Percentiles rank a stretch among this genome's conserved stretches.
Conservation (phyloP, 1,140 invertebrate species). For the Glossosoma conforme region DNA sequence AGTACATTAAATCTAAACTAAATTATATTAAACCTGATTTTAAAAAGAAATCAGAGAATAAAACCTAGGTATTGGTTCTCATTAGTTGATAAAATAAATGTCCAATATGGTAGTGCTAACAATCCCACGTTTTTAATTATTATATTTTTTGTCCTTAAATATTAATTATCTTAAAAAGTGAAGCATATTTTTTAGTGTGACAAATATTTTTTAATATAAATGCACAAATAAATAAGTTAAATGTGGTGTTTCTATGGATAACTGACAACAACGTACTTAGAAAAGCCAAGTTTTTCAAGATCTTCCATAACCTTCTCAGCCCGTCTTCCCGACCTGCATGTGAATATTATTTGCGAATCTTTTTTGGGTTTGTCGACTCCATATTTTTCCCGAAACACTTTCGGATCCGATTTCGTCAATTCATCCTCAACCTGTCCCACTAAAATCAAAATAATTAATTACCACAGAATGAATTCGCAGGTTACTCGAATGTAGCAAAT, state of each 20-base stretch:
- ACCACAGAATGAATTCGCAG: background rate
- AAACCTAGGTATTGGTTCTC: too few relatives aligned
- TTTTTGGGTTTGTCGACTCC: conserved; percentile 42
- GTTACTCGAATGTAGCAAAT: background rate
- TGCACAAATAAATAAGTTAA: background rate
- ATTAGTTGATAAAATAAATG: too few relatives aligned
- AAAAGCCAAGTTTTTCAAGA: conserved; percentile 47
- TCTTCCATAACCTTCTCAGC: conserved; percentile 45
- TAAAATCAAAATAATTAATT: conserved; percentile 11
- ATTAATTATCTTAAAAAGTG: too few relatives aligned
- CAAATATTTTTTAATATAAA: background rate
- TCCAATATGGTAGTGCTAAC: too few relatives aligned
- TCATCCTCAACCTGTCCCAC: conserved; percentile 15
- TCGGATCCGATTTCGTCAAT: conserved; percentile 20
- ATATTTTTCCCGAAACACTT: conserved; percentile 46
- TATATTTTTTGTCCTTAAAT: too few relatives aligned
- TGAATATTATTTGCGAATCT: conserved; percentile 51
- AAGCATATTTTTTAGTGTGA: too few relatives aligned
- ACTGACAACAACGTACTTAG: conserved; percentile 38
- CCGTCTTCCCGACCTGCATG: conserved; percentile 50
- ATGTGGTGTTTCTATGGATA: too few relatives aligned
- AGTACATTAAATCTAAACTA: background rate
- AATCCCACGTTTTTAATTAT: too few relatives aligned
- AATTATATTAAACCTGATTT: background rate
- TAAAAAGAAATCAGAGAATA: too few relatives aligned